Conservation (phyloP, 1,140 invertebrate genomes). For the Drosophila bifasciata region DNA sequence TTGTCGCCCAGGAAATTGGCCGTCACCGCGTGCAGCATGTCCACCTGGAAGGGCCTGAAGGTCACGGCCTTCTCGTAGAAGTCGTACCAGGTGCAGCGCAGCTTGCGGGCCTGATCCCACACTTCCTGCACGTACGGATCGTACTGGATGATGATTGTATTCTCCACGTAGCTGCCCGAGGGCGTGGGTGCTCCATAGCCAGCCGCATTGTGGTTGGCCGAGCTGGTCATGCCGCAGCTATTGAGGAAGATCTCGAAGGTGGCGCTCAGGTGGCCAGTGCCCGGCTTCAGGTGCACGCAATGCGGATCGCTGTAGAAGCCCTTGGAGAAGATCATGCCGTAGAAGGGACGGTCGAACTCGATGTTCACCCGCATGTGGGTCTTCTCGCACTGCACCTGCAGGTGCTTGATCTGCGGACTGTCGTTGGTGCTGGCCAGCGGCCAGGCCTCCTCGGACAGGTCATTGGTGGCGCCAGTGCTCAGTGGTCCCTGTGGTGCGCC, state of each 20-base stretch:
- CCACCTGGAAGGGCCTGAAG: constrained; percentile 96
- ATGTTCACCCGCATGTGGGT: constrained; percentile 97
- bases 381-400: constrained; percentile 98
- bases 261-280: constrained; percentile 93
- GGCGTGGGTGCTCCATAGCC: constrained; percentile 92
- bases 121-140: constrained; percentile 97
- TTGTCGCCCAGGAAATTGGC: constrained; percentile 98
- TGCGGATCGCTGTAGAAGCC: constrained; percentile 95
- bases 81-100: constrained; percentile 97
- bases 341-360: constrained; percentile 97
- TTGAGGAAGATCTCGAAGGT: constrained; percentile 97
- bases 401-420: constrained; percentile 94
- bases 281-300: constrained; percentile 95
- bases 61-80: constrained; percentile 97
- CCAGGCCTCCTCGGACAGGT: constrained; percentile 88
- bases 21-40: constrained; percentile 96
- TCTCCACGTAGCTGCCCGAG: constrained; percentile 96
- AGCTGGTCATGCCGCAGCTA: constrained; percentile 95
- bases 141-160: constrained; percentile 97
- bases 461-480: constrained; percentile 78
- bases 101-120: constrained; percentile 93
- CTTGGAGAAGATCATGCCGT: constrained; percentile 98
- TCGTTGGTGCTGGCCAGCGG: constrained; percentile 89
- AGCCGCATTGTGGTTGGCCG: constrained; percentile 92
- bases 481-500: constrained; percentile 85